Evolutionary conservation across 1,140 invertebrate genomes (phyloP), one percentile per base, ranked within the genome.

Genomic region (Sitobion miscanthi): DNA sequence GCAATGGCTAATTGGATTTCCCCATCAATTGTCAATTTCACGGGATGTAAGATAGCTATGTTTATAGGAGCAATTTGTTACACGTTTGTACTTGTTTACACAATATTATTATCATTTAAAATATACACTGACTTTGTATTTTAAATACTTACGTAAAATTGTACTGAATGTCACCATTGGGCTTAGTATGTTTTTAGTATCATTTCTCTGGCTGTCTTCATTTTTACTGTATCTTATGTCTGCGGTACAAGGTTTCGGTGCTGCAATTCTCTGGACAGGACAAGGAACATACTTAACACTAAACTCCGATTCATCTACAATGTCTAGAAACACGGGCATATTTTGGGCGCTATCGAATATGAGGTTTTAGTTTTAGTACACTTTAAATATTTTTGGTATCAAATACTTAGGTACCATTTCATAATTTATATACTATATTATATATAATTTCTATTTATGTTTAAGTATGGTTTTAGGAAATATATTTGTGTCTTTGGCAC

Each of bases 311-410:
- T 95, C 96, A 0, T 96, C 97, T 0, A 99, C 98, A 0, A 99
- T 99, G 94, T 97, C 98, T 6, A 96, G 98, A 94, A 99, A 99
- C 95, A 98, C 98, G 42, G 98, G 98, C 42, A 96, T 99, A 38
- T 99, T 99, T 95, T 99, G 99, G 99, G 98, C 98, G 1, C 97
- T 99, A 95, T 96, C 99, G 82, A 98, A 99, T 95, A 97, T 96
- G 94, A 98, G 97, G 97, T 77, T 77, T 77, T 77, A n/a, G 14
- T 11, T 69, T 69, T 69, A 69, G 30, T 69, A 69, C 25, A n/a
- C 38, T 14, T n/a, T 4, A 17, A 1, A 35, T 98, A 95, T 95
- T 94, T 95, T 89, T 23, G 23, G 21, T 82, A 23, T 88, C 30
- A 82, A 57, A 45, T 52, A 35, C 4, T 7, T 54, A 54, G 2